Evolutionary conservation across 2,888 invertebrate genomes (phyloP).

Genomic region (Papilio elwesi): DNA sequence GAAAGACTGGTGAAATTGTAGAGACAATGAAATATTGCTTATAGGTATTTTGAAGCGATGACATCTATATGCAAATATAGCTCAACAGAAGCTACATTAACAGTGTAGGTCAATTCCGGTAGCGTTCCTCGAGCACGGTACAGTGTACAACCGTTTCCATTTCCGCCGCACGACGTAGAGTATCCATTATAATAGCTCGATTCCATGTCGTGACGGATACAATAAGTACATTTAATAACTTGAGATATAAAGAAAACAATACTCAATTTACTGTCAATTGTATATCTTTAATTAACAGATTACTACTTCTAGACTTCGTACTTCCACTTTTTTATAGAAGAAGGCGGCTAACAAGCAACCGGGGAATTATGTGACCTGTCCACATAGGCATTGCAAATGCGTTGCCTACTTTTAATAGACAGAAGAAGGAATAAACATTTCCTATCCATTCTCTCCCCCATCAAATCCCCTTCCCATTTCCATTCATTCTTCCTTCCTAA

Average conservation of each 20-base stretch:
- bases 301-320: background rate
- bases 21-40: too few species aligned
- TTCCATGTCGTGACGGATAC: background rate
- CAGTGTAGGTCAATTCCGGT: slow-evolving; percentile 19
- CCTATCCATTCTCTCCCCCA: too few species aligned
- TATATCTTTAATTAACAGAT: background rate
- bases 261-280: background rate
- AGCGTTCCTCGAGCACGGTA: slow-evolving; percentile 3
- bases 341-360: too few species aligned
- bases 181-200: background rate
- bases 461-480: too few species aligned
- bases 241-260: background rate
- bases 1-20: too few species aligned
- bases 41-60: too few species aligned
- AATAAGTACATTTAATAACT: background rate
- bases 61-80: background rate
- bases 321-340: too few species aligned
- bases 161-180: slow-evolving; percentile 12
- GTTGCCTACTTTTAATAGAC: too few species aligned
- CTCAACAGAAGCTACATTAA: background rate
- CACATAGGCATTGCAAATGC: too few species aligned
- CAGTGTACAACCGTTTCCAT: background rate
- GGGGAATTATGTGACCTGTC: too few species aligned
- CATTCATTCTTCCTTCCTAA: too few species aligned
- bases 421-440: too few species aligned